Percentiles rank a stretch among this genome's conserved stretches.
Conservation (phyloP, 2,797 vertebrate species). For the Centroberyx gerrardi region DNA sequence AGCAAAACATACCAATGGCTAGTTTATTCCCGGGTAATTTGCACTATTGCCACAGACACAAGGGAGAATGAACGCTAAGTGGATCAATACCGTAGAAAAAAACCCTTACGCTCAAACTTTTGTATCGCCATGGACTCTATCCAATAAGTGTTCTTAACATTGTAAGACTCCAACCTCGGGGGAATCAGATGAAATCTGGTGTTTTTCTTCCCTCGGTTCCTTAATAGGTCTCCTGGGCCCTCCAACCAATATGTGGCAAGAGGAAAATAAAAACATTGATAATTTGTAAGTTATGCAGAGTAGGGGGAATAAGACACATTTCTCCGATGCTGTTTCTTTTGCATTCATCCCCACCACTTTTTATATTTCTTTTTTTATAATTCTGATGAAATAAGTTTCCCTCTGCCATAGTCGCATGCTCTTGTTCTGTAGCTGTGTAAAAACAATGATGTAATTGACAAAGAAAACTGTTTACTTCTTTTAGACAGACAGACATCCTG, state of each 20-base stretch:
- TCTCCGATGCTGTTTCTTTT: constrained; percentile 60
- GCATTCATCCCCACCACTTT: constrained; percentile 64
- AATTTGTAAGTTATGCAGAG: constrained; percentile 77
- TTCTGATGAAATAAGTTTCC: constrained; percentile 37
- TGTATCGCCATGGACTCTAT: constrained; percentile 69
- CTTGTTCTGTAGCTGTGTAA: constrained; percentile 39
- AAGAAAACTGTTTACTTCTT: constrained; percentile 39
- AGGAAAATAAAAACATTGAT: constrained; percentile 83
- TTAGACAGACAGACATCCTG: constrained; percentile 20
- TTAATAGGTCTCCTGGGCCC: constrained; percentile 87
- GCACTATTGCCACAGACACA: constrained; percentile 59
- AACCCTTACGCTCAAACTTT: constrained; percentile 70
- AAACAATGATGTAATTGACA: constrained; percentile 41
- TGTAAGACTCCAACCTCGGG: constrained; percentile 76
- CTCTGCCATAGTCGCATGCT: constrained; percentile 39
- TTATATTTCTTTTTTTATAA: constrained; percentile 60
- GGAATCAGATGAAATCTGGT: constrained; percentile 87
- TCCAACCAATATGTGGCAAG: constrained; percentile 80
- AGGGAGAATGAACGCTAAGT: constrained; percentile 70
- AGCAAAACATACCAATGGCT: constrained; percentile 7
- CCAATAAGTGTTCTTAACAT: constrained; percentile 84
- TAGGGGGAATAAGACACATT: constrained; percentile 48
- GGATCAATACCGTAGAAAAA: constrained; percentile 68
- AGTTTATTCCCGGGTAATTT: constrained; percentile 49
- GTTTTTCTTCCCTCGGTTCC: constrained; percentile 86